Conservation (phyloP, 2,797 vertebrate species). For the Catharus ustulatus region DNA sequence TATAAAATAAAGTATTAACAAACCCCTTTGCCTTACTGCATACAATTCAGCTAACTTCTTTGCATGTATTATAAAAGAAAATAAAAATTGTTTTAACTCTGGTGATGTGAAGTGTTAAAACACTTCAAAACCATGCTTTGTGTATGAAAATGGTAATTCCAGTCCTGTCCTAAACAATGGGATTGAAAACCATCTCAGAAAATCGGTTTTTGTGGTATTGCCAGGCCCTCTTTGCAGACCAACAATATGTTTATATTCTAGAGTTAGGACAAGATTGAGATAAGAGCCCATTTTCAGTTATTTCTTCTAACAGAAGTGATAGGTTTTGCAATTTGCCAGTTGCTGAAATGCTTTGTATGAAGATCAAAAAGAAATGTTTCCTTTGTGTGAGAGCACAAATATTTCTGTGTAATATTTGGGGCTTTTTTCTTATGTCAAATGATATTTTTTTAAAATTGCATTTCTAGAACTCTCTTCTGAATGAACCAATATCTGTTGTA, state of each 20-base stretch:
- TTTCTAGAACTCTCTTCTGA: background rate
- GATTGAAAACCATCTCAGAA: background rate
- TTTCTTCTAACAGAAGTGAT: background rate
- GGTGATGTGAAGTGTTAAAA: background rate
- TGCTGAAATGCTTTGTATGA: background rate
- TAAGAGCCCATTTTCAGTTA: background rate
- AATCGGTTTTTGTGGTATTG: background rate
- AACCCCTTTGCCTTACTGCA: accelerated
- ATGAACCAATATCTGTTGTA: background rate
- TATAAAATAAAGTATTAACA: background rate
- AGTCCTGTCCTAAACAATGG: background rate
- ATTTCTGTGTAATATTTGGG: background rate
- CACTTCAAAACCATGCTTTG: background rate
- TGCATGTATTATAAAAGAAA: background rate
- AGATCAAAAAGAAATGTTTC: background rate
- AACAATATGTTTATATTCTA: background rate
- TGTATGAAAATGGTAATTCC: background rate
- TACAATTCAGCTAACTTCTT: background rate
- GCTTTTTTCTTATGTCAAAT: background rate
- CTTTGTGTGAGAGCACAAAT: background rate
- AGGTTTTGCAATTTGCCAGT: background rate
- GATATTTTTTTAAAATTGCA: accelerated
- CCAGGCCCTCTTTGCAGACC: background rate
- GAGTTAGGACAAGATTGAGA: background rate
- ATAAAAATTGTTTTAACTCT: background rate